Base-by-base conservation (phyloP, 2,888 invertebrate genomes). In the Priocnemis perturbator region DNA sequence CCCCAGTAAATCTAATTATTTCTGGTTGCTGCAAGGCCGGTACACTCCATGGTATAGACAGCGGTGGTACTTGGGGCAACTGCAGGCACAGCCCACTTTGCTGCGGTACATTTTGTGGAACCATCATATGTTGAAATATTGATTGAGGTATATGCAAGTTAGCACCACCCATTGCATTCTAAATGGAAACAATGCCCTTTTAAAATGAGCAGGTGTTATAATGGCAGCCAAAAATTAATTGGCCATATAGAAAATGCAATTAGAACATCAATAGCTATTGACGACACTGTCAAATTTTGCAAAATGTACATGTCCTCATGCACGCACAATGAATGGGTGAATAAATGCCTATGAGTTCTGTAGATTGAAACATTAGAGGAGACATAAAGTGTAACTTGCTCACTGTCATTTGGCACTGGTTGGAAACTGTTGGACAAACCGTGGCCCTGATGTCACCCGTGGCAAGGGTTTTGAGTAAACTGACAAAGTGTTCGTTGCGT, bases 41-140 rank as follows among this genome's bases (percentile, higher is more conserved):
- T 20, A 85, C 71, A 44, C 83, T 85, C 88, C 88, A 88, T 20
- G 88, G 87, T 81, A 88, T 87, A 5, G 84, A 82, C 74, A 87
- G 78, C 1, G 85, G 81, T 19, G 87, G 86, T 14, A 88, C 81
- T 47, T 86, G 84, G 0, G 88, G 85, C 68, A 83, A 77, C 60
- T 83, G 83, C 60, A 83, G 65, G 86, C 86, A 87, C 0, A 81
- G 73, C 26, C 78, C 80, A 14, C 81, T 74, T 50, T 84, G 84
- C 64, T 84, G 84, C 2, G 77, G 73, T 3, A 68, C 44, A 55
- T 70, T 77, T 62, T 85, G 84, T 44, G 85, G 86, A n/a, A 77
- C 85, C 81, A 87, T 87, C 82, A 87, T 86, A 37, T 87, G 88
- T 78, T 88, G 86, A 66, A 89, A 89, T 77, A 88, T 84, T 0